A percentile compares a stretch with the other conserved stretches of the same genome.
These are phyloP conservation scores for Muricea muricata DNA, from an alignment of 92 coral and sea anemone genomes.

Conservation along the genomic window DNA sequence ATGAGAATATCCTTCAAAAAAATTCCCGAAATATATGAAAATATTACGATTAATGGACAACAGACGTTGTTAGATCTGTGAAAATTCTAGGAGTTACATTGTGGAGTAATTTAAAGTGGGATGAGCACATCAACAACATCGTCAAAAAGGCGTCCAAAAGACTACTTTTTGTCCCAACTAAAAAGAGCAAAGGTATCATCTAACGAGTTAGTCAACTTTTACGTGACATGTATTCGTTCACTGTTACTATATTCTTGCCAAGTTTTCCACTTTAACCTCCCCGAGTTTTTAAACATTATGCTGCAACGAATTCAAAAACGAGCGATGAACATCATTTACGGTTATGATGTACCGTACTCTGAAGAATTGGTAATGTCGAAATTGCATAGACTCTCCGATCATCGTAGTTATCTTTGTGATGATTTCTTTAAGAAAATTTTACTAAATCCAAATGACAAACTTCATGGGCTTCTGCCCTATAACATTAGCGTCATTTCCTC, in stretches of 20 bases:
- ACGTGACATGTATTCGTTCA: constrained; percentile 22
- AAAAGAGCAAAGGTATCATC: neutral
- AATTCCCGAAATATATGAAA: neutral
- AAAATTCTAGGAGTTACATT: constrained; percentile 20
- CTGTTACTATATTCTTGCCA: constrained; percentile 13
- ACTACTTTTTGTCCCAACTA: constrained; percentile 21
- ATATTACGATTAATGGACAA: neutral
- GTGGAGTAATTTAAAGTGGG: constrained; percentile 8
- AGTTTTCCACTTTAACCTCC: constrained; percentile 29
- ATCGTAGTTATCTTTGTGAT: constrained; percentile 18
- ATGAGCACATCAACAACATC: constrained; percentile 25
- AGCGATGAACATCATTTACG: constrained; percentile 13
- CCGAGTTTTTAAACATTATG: constrained; percentile 13
- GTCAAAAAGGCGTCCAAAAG: constrained; percentile 30
- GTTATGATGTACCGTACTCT: constrained; percentile 4
- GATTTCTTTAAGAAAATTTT: neutral
- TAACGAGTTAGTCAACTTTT: neutral
- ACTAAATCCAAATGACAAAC: neutral
- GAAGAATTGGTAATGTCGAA: neutral
- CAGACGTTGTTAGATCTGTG: neutral
- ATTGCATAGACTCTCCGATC: constrained; percentile 2
- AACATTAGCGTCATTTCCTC: neutral
- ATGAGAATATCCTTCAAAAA: neutral
- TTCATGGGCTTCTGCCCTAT: constrained; percentile 21
- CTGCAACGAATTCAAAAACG: constrained; percentile 26